Evolutionary conservation across 2,888 invertebrate genomes (phyloP).

Genomic region (Hedychridium roseum): DNA sequence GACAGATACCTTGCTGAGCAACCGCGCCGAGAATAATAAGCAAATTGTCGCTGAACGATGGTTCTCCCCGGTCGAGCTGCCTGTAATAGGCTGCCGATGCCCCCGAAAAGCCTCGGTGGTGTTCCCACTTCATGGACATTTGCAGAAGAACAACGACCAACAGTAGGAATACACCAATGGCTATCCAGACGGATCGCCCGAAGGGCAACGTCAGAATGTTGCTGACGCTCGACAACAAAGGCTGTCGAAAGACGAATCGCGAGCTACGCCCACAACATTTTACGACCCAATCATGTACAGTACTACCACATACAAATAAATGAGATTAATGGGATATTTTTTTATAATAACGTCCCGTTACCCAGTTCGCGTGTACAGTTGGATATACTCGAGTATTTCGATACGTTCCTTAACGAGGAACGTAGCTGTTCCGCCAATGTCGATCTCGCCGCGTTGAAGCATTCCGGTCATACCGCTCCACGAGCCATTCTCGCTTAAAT

Average conservation of each 20-base stretch:
- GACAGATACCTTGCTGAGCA: conserved; percentile 70
- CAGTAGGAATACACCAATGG: conserved; percentile 65
- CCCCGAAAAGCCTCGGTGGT: conserved; percentile 30
- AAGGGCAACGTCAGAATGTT: conserved; percentile 78
- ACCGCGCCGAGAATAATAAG: conserved; percentile 70
- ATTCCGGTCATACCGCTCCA: conserved; percentile 58
- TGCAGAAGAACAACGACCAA: conserved; percentile 65
- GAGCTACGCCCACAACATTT: too few relatives aligned
- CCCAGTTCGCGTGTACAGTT: conserved; percentile 73
- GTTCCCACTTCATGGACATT: conserved; percentile 66
- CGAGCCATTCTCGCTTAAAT: conserved; percentile 49
- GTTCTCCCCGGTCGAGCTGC: conserved; percentile 24
- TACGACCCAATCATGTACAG: neutral
- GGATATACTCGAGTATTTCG: conserved; percentile 72
- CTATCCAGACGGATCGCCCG: conserved; percentile 72
- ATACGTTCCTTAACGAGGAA: conserved; percentile 71
- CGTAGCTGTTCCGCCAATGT: conserved; percentile 61
- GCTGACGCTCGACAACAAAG: conserved; percentile 75
- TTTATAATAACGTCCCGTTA: conserved; percentile 57
- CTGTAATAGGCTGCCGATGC: conserved; percentile 10
- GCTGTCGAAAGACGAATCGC: conserved; percentile 76
- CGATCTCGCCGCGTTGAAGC: conserved; percentile 53
- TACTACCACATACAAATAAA: too few relatives aligned
- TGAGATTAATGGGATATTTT: neutral
- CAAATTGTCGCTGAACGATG: conserved; percentile 66